Percentiles rank a stretch among this genome's conserved stretches.
Conservation (phyloP, 2,888 invertebrate species). For the Apodemia zela region DNA sequence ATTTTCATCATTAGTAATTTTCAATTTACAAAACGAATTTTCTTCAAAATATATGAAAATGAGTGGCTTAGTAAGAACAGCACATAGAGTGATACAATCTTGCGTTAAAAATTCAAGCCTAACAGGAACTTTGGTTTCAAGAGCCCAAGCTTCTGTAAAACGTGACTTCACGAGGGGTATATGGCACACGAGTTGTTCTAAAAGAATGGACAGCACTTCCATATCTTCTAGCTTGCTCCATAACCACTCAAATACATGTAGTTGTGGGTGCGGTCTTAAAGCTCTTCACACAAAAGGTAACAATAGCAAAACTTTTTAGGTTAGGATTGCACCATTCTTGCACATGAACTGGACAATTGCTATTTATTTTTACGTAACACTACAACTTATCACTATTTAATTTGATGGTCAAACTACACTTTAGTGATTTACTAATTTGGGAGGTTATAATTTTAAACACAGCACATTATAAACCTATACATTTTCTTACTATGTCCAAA, state of each 20-base stretch:
- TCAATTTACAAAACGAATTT: neutral
- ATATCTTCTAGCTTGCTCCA: conserved; percentile 62
- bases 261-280: conserved; percentile 84
- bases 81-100: conserved; percentile 71
- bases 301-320: conserved; percentile 31
- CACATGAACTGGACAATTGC: conserved; percentile 19
- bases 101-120: conserved; percentile 59
- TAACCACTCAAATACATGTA: conserved; percentile 82
- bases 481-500: too few relatives aligned
- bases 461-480: too few relatives aligned
- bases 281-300: conserved; percentile 86
- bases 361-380: neutral
- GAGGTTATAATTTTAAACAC: too few relatives aligned
- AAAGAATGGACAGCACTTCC: conserved; percentile 54
- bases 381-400: too few relatives aligned
- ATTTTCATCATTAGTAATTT: too few relatives aligned
- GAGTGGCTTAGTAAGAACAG: conserved; percentile 84
- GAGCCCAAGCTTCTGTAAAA: conserved; percentile 70
- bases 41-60: conserved; percentile 63
- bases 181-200: conserved; percentile 85
- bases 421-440: too few relatives aligned
- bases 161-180: conserved; percentile 85
- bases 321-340: conserved; percentile 57
- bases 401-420: too few relatives aligned
- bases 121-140: conserved; percentile 56